Conservation (phyloP, 37 sponge, comb jelly and placozoan species). For the Haliclona indistincta region DNA sequence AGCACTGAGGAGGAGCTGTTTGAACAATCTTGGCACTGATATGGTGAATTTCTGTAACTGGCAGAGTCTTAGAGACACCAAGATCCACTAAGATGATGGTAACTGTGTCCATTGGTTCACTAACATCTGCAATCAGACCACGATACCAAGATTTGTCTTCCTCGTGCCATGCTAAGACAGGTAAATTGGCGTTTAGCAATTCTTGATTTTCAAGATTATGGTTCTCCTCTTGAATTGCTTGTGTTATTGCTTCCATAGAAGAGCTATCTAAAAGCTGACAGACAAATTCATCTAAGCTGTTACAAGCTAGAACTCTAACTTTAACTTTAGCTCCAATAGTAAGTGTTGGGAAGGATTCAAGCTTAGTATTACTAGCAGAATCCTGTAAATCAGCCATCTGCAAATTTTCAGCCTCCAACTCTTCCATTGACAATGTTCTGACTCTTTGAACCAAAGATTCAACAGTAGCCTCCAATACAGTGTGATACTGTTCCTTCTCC, state of each 20-base stretch:
- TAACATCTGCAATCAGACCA: conserved; percentile 33
- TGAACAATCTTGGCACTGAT: too few relatives aligned
- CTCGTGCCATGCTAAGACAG: conserved; percentile 58
- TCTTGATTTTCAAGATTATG: too few relatives aligned
- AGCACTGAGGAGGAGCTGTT: neutral
- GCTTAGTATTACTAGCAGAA: neutral
- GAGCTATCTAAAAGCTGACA: conserved; percentile 28
- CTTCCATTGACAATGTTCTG: too few relatives aligned
- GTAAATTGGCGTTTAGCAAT: too few relatives aligned
- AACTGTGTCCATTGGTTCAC: conserved; percentile 10
- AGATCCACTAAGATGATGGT: too few relatives aligned
- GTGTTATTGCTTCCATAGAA: conserved; percentile 13
- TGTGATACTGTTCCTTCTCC: neutral
- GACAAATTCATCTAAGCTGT: conserved; percentile 28
- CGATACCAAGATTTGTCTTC: conserved; percentile 74
- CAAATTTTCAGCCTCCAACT: too few relatives aligned
- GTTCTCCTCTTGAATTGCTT: too few relatives aligned
- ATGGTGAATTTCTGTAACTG: too few relatives aligned
- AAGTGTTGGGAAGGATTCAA: neutral
- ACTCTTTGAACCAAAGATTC: too few relatives aligned
- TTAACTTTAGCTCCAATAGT: conserved; percentile 10
- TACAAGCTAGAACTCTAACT: conserved; percentile 17
- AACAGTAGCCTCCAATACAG: neutral
- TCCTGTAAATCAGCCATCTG: neutral
- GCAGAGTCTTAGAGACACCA: neutral